These are phyloP conservation scores for Chironomus striatipennis DNA, from an alignment of 1,140 invertebrate genomes.

Conservation along the genomic window DNA sequence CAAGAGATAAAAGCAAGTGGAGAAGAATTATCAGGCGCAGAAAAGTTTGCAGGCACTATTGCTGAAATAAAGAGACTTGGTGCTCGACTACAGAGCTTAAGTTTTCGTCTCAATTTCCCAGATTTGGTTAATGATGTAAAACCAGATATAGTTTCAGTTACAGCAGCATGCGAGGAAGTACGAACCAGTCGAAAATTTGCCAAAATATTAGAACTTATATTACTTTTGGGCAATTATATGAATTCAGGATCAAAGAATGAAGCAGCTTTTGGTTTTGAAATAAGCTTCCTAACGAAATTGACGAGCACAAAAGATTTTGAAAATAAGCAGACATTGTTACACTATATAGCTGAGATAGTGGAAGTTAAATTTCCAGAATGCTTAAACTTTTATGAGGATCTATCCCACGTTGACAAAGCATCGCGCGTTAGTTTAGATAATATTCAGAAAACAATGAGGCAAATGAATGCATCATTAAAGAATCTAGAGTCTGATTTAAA, in stretches of 20 bases:
- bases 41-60: slow-evolving; percentile 91
- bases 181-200: slow-evolving; percentile 83
- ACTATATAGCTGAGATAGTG: slow-evolving; percentile 83
- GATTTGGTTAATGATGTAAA: slow-evolving; percentile 86
- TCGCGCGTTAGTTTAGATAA: slow-evolving; percentile 78
- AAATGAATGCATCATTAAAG: slow-evolving; percentile 79
- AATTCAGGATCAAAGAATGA: slow-evolving; percentile 90
- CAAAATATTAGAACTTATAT: slow-evolving; percentile 79
- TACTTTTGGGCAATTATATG: slow-evolving; percentile 91
- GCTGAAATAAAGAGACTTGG: slow-evolving; percentile 79
- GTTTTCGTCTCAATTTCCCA: slow-evolving; percentile 62
- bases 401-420: slow-evolving; percentile 74
- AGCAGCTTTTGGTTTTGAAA: slow-evolving; percentile 92
- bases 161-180: slow-evolving; percentile 92
- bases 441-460: slow-evolving; percentile 71
- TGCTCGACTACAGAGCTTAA: slow-evolving; percentile 79
- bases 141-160: slow-evolving; percentile 90
- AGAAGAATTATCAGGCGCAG: slow-evolving; percentile 81
- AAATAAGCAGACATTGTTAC: slow-evolving; percentile 85
- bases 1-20: slow-evolving; percentile 67
- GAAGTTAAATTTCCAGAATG: slow-evolving; percentile 82
- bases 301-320: slow-evolving; percentile 90
- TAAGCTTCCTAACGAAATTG: slow-evolving; percentile 90
- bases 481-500: slow-evolving; percentile 82
- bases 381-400: slow-evolving; percentile 75